Evolutionary conservation across 1,140 invertebrate genomes (phyloP).

Genomic region (Drosophila chauvacae): DNA sequence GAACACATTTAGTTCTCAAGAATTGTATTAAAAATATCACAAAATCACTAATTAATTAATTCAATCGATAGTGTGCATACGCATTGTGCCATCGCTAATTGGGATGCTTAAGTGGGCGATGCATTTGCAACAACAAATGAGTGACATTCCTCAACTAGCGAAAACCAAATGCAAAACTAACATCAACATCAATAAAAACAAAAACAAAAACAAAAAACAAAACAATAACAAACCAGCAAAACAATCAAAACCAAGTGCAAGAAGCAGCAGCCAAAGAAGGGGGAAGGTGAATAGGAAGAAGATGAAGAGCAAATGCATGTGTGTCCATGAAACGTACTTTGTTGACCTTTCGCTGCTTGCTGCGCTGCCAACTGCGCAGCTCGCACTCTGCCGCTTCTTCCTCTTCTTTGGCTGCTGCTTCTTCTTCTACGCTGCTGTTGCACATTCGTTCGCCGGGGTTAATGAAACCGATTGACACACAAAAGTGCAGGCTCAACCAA

Average conservation of each 20-base stretch:
- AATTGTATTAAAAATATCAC: too few species aligned
- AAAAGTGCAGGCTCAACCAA: constrained; percentile 62
- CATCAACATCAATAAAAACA: constrained; percentile 2
- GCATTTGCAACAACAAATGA: constrained; percentile 18
- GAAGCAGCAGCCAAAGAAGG: neutral
- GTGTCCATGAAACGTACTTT: constrained; percentile 66
- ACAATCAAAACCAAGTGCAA: constrained; percentile 11
- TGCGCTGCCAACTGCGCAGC: constrained; percentile 12
- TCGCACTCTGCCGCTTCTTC: neutral
- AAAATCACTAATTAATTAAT: neutral
- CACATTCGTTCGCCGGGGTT: constrained; percentile 69
- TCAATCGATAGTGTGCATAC: neutral
- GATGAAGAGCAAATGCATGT: constrained; percentile 21
- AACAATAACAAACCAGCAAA: constrained; percentile 21
- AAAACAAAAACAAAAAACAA: neutral
- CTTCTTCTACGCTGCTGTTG: constrained; percentile 29
- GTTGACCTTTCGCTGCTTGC: constrained; percentile 67
- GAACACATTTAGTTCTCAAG: too few species aligned
- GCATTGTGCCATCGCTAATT: constrained; percentile 1
- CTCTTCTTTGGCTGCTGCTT: constrained; percentile 1
- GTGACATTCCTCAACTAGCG: constrained; percentile 19
- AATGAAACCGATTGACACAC: constrained; percentile 84
- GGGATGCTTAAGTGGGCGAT: constrained; percentile 18
- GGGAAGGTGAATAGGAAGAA: constrained; percentile 3
- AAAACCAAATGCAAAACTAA: constrained; percentile 20